These are phyloP conservation scores for Drosophila cracens DNA, from an alignment of 2,888 invertebrate genomes.

Conservation along the genomic window DNA sequence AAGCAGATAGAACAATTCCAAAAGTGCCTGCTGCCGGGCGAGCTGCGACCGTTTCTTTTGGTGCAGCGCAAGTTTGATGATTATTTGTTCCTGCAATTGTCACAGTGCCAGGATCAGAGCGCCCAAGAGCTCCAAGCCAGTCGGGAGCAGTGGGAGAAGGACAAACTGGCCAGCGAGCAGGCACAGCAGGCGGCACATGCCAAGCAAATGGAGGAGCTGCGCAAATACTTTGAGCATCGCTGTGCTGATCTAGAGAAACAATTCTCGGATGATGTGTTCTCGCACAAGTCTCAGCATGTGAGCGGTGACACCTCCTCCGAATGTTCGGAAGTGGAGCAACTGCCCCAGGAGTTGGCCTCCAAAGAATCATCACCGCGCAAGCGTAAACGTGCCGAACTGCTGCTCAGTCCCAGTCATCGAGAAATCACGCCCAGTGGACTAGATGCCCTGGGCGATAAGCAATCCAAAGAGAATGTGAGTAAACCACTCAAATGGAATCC, in stretches of 20 bases:
- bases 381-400: constrained; percentile 80
- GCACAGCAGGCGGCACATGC: constrained; percentile 88
- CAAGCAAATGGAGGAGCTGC: constrained; percentile 91
- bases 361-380: constrained; percentile 82
- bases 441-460: constrained; percentile 63
- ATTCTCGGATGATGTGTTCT: constrained; percentile 89
- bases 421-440: constrained; percentile 83
- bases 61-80: constrained; percentile 87
- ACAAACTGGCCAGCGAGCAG: constrained; percentile 88
- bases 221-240: constrained; percentile 92
- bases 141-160: constrained; percentile 85
- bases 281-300: constrained; percentile 88
- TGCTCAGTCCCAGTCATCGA: constrained; percentile 84
- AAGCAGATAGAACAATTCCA: constrained; percentile 84
- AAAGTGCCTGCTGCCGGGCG: constrained; percentile 82
- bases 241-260: constrained; percentile 92
- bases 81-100: constrained; percentile 86
- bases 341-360: constrained; percentile 75
- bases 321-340: constrained; percentile 83
- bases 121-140: constrained; percentile 81
- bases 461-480: constrained; percentile 58
- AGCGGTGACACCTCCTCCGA: constrained; percentile 85
- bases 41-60: constrained; percentile 84
- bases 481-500: neutral
- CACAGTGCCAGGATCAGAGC: constrained; percentile 84